Evolutionary conservation across 2,888 invertebrate species (phyloP).

Genomic region (Galeopsomyia nigrocyanea): DNA sequence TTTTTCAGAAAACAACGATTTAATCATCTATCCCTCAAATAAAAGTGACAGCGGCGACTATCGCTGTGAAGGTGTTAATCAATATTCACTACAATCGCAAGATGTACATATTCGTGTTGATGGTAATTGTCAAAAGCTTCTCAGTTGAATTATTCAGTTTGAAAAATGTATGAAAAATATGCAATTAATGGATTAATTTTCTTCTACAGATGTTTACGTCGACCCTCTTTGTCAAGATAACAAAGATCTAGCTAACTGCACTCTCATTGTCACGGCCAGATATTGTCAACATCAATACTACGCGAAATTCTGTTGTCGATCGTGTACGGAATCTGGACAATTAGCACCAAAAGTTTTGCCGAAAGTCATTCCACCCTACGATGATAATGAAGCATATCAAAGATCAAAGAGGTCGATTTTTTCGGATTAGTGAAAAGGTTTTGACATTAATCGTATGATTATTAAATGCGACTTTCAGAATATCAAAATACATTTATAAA

Average conservation of each 20-base stretch:
- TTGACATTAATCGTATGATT: neutral
- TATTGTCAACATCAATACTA: constrained; percentile 94
- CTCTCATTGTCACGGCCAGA: constrained; percentile 85
- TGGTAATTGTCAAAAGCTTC: constrained; percentile 72
- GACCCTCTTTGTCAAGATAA: constrained; percentile 89
- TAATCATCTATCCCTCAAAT: constrained; percentile 77
- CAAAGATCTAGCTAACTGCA: constrained; percentile 90
- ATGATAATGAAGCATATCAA: constrained; percentile 20
- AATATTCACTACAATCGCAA: constrained; percentile 76
- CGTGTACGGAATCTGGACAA: constrained; percentile 90
- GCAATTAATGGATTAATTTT: constrained; percentile 20
- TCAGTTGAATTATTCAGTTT: neutral
- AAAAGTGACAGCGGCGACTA: constrained; percentile 84
- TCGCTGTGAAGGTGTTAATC: constrained; percentile 86
- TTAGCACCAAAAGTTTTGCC: constrained; percentile 66
- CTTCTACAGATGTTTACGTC: constrained; percentile 77
- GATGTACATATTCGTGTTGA: constrained; percentile 79
- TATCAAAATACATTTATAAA: constrained; percentile 24
- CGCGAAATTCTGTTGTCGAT: constrained; percentile 93
- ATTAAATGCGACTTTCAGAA: constrained; percentile 15
- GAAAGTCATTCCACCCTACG: constrained; percentile 8
- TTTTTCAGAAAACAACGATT: constrained; percentile 75
- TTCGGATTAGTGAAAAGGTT: constrained; percentile 38
- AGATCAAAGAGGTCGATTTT: constrained; percentile 44
- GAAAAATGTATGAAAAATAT: constrained; percentile 9